A percentile compares a stretch with the other conserved stretches of the same genome.
Evolutionary conservation across 1,140 invertebrate genomes (phyloP).

Genomic region (Cyclargus thomasi): DNA sequence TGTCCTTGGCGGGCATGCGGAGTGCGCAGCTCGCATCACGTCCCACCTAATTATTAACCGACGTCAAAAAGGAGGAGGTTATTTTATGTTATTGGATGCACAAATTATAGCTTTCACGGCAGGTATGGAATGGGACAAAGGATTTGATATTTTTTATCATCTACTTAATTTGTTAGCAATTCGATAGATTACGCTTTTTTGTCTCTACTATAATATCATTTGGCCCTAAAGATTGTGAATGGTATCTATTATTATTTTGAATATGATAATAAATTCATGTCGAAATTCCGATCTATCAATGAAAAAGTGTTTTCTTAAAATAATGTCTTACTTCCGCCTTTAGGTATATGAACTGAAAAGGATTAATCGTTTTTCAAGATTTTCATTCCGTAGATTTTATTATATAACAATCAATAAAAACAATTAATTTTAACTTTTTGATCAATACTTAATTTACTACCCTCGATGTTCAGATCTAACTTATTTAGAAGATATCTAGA

Average conservation of each 20-base stretch:
- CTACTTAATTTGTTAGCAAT: background rate
- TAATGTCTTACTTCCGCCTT: no score
- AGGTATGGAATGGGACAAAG: slow-evolving; percentile 22
- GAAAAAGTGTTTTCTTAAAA: no score
- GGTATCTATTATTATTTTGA: background rate
- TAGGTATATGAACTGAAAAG: no score
- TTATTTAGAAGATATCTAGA: background rate
- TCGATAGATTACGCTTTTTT: background rate
- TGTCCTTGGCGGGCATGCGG: slow-evolving; percentile 59
- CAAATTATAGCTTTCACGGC: slow-evolving; percentile 64
- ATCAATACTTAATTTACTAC: background rate
- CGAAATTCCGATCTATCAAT: background rate
- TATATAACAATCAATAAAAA: no score
- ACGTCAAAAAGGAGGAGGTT: no score
- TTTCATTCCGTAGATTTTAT: no score
- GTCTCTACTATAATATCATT: background rate
- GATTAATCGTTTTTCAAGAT: no score
- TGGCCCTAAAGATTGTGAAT: background rate
- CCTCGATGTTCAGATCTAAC: background rate
- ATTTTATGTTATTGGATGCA: slow-evolving; percentile 50
- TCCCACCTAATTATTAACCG: slow-evolving; percentile 50
- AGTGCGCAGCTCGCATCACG: slow-evolving; percentile 59
- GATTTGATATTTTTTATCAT: background rate
- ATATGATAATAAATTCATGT: background rate
- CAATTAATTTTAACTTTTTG: background rate